phyloP scores from a whole-genome alignment of 2,888 invertebrate genomes.

The Melieria crassipennis region DNA sequence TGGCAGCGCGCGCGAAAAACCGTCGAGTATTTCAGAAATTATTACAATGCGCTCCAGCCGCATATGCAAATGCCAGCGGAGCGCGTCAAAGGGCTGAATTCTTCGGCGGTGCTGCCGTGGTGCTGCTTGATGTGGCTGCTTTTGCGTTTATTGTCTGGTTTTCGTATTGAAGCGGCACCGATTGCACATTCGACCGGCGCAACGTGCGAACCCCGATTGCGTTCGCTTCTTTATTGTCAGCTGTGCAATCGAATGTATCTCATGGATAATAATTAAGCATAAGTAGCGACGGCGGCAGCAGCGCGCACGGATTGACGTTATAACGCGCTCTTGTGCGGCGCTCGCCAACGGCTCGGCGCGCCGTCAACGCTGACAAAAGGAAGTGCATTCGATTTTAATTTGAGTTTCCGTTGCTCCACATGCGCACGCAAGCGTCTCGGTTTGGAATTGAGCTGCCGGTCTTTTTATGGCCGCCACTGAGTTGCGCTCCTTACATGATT shows the following conservation, averaged over 20 bases:
- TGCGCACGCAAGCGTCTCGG: constrained; percentile 2
- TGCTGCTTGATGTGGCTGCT: too few relatives aligned
- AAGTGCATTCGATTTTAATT: constrained; percentile 57
- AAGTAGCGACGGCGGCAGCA: background rate
- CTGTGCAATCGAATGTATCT: constrained; percentile 31
- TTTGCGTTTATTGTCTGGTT: too few relatives aligned
- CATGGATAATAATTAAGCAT: constrained; percentile 13
- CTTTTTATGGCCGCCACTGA: too few relatives aligned
- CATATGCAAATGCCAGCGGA: too few relatives aligned
- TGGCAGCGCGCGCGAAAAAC: too few relatives aligned
- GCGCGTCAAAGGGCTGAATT: too few relatives aligned
- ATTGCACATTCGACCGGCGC: too few relatives aligned
- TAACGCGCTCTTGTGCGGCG: background rate
- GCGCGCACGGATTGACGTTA: background rate
- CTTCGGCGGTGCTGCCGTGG: background rate
- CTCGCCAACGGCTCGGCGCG: background rate
- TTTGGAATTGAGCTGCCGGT: too few relatives aligned
- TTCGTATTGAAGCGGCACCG: too few relatives aligned
- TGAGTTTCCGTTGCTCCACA: constrained; percentile 56
- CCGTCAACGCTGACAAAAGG: constrained; percentile 25
- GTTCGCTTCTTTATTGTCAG: constrained; percentile 34
- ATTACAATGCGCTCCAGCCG: too few relatives aligned
- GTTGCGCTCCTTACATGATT: constrained; percentile 13
- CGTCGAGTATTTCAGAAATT: too few relatives aligned
- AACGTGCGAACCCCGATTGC: too few relatives aligned